Base-by-base conservation (phyloP, 1,140 invertebrate genomes). In the Hesperophylax magnus region DNA sequence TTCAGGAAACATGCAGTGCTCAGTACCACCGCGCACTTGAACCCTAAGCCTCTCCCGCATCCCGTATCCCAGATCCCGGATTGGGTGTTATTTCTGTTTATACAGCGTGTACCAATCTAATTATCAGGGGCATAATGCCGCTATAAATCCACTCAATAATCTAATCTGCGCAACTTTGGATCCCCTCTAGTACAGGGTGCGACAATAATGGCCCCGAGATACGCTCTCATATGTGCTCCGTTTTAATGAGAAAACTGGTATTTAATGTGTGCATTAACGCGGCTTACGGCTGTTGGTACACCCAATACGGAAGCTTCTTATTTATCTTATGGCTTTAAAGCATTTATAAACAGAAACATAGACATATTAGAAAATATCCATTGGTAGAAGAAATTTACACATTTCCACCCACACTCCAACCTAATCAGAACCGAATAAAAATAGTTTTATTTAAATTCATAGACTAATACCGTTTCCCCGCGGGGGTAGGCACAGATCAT, bases 111-210 rank as follows among this genome's bases (percentile, higher is more conserved):
- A 81, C 78, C 82, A 84, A 84, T 84, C 82, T 90, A 90, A 90
- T 90, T 90, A 90, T 90, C 89, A 90, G 88, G 88, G 89, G 89
- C 89, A 89, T 90, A 90, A 90, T 90, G 88, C 90, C 89, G 84
- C 87, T 88, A 90, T 90, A 90, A 90, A 90, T 90, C 88, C 87
- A 88, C 86, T 88, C 88, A 89, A 89, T 90, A 90, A 90, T 90
- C 89, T 90, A 90, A 90, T 90, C 89, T 90, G 89, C 88, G 89
- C 89, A 90, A 90, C 88, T 89, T 89, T 88, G 88, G 87, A 87
- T 87, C 89, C 88, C 87, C 89, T 87, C 87, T 83, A 77, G 74
- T 79, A 83, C 82, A 77, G 82, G 82, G 82, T 72, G 82, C 82
- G 82, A 83, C 82, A 83, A 83, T 83, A 83, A 83, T 79, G 60